Conservation (phyloP, 2,113 vertebrate genomes). For the Onychostruthus taczanowskii region DNA sequence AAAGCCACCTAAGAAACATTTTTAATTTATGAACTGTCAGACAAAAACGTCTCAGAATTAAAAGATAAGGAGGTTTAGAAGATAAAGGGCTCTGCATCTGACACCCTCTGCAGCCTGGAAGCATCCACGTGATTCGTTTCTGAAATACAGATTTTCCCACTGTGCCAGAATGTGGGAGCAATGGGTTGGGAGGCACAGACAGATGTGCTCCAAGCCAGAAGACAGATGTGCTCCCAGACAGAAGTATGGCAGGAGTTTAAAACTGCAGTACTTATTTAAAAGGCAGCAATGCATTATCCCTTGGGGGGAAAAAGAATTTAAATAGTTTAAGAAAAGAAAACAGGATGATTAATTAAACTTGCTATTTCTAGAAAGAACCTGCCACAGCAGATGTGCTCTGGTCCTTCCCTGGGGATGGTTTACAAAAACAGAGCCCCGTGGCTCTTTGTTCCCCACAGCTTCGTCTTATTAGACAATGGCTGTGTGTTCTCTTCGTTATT, state of each 20-base stretch:
- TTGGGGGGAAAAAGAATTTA: background rate
- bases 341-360: slow-evolving; percentile 59
- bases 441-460: background rate
- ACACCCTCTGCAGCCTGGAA: slow-evolving; percentile 22
- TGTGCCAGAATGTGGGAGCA: background rate
- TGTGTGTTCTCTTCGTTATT: background rate
- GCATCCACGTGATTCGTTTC: background rate
- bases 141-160: slow-evolving; percentile 31
- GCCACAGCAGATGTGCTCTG: background rate
- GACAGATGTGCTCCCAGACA: slow-evolving; percentile 58
- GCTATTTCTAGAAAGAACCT: slow-evolving; percentile 44
- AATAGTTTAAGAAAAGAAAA: slow-evolving; percentile 40
- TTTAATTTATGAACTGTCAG: slow-evolving; percentile 65
- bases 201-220: slow-evolving; percentile 55
- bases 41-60: slow-evolving; percentile 57
- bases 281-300: slow-evolving; percentile 55
- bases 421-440: background rate
- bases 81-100: slow-evolving; percentile 35
- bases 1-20: slow-evolving; percentile 53
- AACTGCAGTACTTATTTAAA: slow-evolving; percentile 55
- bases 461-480: background rate
- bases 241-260: slow-evolving; percentile 48
- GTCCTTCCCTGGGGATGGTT: slow-evolving; percentile 6
- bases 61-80: slow-evolving; percentile 55
- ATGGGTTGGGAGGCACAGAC: slow-evolving; percentile 38